A percentile compares a stretch with the other conserved stretches of the same genome.
phyloP scores from a whole-genome alignment of 2,888 invertebrate species.

The Sesamia inferens region DNA sequence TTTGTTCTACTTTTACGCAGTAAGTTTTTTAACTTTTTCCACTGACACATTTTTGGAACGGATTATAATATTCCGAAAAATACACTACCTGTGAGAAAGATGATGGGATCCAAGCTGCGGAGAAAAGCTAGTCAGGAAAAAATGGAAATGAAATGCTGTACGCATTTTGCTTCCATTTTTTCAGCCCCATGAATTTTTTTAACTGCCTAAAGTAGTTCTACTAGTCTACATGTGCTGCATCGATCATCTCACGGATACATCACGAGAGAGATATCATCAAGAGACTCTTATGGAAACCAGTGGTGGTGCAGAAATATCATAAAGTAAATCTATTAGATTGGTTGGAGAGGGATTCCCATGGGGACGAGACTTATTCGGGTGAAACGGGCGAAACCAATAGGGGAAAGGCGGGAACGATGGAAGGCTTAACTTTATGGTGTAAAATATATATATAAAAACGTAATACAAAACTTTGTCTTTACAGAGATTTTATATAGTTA shows the following conservation, averaged over 20 bases:
- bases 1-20: background rate
- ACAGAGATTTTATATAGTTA: too few species aligned
- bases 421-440: too few species aligned
- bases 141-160: background rate
- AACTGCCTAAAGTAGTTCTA: background rate
- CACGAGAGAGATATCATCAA: too few species aligned
- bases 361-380: too few species aligned
- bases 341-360: background rate
- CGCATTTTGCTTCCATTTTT: too few species aligned
- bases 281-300: slow-evolving; percentile 10
- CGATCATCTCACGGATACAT: slow-evolving; percentile 15
- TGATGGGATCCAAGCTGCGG: background rate
- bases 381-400: background rate
- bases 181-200: slow-evolving; percentile 10
- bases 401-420: too few species aligned
- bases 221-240: background rate
- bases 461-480: too few species aligned
- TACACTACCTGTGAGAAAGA: background rate
- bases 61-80: background rate
- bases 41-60: background rate
- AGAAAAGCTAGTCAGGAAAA: background rate
- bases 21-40: background rate
- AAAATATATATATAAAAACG: too few species aligned
- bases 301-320: slow-evolving; percentile 64
- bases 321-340: background rate